Percentiles rank a stretch among this genome's conserved stretches.
phyloP scores from a whole-genome alignment of 2,888 invertebrate genomes.

The Eristalis pertinax region DNA sequence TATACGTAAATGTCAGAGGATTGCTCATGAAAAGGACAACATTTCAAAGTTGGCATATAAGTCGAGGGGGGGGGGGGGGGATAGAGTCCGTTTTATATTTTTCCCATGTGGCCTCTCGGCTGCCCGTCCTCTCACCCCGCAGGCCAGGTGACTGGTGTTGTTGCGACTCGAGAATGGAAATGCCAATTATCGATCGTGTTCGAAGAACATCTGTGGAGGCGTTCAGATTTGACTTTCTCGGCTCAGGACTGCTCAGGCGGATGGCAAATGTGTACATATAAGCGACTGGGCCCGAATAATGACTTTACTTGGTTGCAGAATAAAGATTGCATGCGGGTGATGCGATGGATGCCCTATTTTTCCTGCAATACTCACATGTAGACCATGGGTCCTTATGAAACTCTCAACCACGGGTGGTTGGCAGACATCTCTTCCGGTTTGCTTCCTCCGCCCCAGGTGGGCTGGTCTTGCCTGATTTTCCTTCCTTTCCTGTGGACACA shows the following conservation, averaged over 20 bases:
- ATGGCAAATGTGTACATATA: slow-evolving; percentile 32
- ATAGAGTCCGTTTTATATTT: slow-evolving; percentile 25
- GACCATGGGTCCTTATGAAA: neutral
- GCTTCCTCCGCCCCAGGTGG: neutral
- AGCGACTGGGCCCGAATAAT: slow-evolving; percentile 12
- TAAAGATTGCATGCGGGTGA: neutral
- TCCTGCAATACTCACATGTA: neutral
- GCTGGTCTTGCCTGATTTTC: neutral
- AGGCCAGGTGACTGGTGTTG: neutral
- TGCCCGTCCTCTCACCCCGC: neutral
- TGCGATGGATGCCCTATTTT: neutral
- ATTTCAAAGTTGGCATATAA: slow-evolving; percentile 55
- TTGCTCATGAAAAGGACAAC: slow-evolving; percentile 24
- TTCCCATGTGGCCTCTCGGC: neutral
- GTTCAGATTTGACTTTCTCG: neutral
- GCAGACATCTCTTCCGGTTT: neutral
- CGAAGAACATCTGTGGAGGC: neutral
- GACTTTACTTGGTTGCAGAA: neutral
- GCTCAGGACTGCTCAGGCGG: slow-evolving; percentile 30
- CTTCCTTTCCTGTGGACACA: neutral
- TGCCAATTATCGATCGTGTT: slow-evolving; percentile 26
- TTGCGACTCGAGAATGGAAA: slow-evolving; percentile 16
- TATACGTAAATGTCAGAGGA: slow-evolving; percentile 42
- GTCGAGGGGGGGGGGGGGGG: slow-evolving; percentile 22
- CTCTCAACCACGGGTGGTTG: neutral